Evolutionary conservation across 2,113 vertebrate genomes (phyloP).

Genomic region (Romanogobio albipinnatus): DNA sequence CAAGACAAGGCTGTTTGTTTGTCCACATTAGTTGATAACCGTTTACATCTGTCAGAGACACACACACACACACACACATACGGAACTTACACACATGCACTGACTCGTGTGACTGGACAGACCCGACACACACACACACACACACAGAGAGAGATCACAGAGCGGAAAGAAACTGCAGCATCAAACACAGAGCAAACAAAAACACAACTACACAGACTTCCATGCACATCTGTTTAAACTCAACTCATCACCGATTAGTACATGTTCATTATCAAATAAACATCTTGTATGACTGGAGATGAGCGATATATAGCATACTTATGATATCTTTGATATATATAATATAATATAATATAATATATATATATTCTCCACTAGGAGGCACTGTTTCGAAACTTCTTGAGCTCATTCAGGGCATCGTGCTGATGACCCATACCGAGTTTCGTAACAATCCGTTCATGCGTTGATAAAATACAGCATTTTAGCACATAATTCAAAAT

Average conservation of each 20-base stretch:
- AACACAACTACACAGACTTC: neutral
- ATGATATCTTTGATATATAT: neutral
- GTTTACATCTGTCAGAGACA: neutral
- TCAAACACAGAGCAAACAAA: neutral
- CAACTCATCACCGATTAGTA: neutral
- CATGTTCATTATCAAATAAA: neutral
- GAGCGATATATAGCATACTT: neutral
- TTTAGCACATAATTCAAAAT: no score
- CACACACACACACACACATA: neutral
- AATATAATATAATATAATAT: neutral
- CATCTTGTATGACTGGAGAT: neutral
- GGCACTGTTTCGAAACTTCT: no score
- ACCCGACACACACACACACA: neutral
- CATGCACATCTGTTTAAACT: neutral
- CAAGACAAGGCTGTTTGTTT: slow-evolving; percentile 4
- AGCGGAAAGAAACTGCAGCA: neutral
- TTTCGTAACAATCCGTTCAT: no score
- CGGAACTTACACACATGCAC: neutral
- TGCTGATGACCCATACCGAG: no score
- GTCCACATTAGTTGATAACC: neutral
- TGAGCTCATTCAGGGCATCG: no score
- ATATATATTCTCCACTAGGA: no score
- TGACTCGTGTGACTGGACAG: neutral
- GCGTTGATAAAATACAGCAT: no score
- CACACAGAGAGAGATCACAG: neutral